These are phyloP conservation scores for Carcina quercana DNA, from an alignment of 2,888 invertebrate genomes.

Conservation along the genomic window DNA sequence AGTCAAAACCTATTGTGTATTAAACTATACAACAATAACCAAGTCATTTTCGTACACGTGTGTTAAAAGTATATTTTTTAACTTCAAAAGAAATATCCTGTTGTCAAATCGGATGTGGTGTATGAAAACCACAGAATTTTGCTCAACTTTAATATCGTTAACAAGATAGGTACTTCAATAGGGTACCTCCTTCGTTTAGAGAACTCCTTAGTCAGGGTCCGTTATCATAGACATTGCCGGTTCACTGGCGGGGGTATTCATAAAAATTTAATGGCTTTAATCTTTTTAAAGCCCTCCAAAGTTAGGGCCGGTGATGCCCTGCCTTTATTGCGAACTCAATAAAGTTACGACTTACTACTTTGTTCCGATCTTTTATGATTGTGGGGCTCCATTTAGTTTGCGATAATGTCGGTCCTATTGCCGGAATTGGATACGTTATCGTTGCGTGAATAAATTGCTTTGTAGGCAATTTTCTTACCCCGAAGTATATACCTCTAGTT, in stretches of 20 bases:
- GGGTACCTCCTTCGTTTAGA: too few species aligned
- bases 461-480: too few species aligned
- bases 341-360: conserved; percentile 38
- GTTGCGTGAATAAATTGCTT: conserved; percentile 2
- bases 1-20: too few species aligned
- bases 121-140: too few species aligned
- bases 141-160: too few species aligned
- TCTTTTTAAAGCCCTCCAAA: conserved; percentile 54
- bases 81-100: too few species aligned
- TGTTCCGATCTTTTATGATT: conserved; percentile 29
- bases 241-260: conserved; percentile 53
- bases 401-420: conserved; percentile 6
- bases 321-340: conserved; percentile 48
- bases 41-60: too few species aligned
- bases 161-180: too few species aligned
- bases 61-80: too few species aligned
- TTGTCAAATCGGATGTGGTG: too few species aligned
- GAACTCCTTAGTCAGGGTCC: conserved; percentile 34
- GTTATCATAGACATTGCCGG: conserved; percentile 42
- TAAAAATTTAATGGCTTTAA: conserved; percentile 63
- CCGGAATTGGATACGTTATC: conserved; percentile 3
- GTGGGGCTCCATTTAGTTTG: conserved; percentile 11
- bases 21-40: too few species aligned
- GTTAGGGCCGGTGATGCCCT: conserved; percentile 45
- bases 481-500: too few species aligned